Conservation (phyloP, 2,888 invertebrate species). For the Malachius bipustulatus region DNA sequence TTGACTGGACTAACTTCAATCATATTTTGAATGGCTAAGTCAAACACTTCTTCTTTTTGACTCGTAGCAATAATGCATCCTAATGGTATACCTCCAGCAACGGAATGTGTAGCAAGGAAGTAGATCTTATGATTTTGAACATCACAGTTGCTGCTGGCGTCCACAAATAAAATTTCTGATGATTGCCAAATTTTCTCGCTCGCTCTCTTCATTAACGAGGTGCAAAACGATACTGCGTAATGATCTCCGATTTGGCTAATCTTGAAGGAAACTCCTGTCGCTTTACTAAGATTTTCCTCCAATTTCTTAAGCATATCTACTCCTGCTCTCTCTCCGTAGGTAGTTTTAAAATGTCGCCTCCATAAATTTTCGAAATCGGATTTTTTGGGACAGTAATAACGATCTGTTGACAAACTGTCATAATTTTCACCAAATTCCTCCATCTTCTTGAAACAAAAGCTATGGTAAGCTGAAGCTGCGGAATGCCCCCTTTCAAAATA, state of each 20-base stretch:
- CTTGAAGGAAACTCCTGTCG: conserved; percentile 5
- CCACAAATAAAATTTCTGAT: conserved; percentile 8
- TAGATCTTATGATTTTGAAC: conserved; percentile 8
- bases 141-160: conserved; percentile 7
- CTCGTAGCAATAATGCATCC: too few species aligned
- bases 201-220: conserved; percentile 7
- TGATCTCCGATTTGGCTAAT: conserved; percentile 3
- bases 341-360: conserved; percentile 7
- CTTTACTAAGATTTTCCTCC: conserved; percentile 5
- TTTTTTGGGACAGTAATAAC: conserved; percentile 7
- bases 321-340: conserved; percentile 5
- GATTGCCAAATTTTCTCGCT: neutral
- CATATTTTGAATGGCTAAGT: too few species aligned
- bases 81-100: too few species aligned
- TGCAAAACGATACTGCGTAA: conserved; percentile 6
- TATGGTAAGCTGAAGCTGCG: conserved; percentile 8
- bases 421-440: conserved; percentile 8
- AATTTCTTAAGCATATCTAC: conserved; percentile 2
- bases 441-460: conserved; percentile 8
- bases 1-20: too few species aligned
- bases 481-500: conserved; percentile 12
- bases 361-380: conserved; percentile 8
- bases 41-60: too few species aligned
- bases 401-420: conserved; percentile 6
- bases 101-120: conserved; percentile 8